Base-by-base conservation (phyloP, 2,888 invertebrate genomes). In the Drosophila percnosoma region DNA sequence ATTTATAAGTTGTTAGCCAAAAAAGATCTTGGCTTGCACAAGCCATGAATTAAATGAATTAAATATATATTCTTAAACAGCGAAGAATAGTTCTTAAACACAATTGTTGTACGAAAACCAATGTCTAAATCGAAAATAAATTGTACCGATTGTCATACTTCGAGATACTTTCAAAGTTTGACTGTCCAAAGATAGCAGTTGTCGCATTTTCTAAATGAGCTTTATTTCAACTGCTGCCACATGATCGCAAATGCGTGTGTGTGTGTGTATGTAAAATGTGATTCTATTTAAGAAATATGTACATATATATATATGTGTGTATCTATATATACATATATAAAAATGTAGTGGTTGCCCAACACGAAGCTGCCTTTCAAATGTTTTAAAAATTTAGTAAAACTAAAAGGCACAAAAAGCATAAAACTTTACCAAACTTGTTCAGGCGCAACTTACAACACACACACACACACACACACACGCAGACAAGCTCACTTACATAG, bases 351-450 rank as follows among this genome's bases (percentile, higher is more conserved):
- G 62, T 67, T 71, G 62, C 53, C 51, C 2, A 40, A 27, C 58
- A 62, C 57, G 51, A 53, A 40, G 40, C 34, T 57, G 51, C 74
- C 68, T 67, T 84, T 81, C 71, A 68, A 74, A 71, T 67, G 72
- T 68, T 72, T 82, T 82, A 62, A 79, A 85, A 82, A 85, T 82
- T 66, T 79, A 79, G 53, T 58, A 67, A 85, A 78, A 80, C 67
- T 76, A 63, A 80, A 68, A 68, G 64, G 63, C 68, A 54, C 42
- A 65, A 71, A 58, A 70, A 51, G 61, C 31, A 21, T 58, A 78
- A 68, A 70, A 79, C 57, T 82, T 68, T 52, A 38, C 52, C 36
- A 80, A 85, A 71, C 57, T 82, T 69, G 51, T 45, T 64, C 57
- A 65, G 63, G 51, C 70, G 24, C 27, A 63, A 60, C 31, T 75